Base-by-base conservation (phyloP, 2,797 vertebrate genomes). In the Poecile montanus region DNA sequence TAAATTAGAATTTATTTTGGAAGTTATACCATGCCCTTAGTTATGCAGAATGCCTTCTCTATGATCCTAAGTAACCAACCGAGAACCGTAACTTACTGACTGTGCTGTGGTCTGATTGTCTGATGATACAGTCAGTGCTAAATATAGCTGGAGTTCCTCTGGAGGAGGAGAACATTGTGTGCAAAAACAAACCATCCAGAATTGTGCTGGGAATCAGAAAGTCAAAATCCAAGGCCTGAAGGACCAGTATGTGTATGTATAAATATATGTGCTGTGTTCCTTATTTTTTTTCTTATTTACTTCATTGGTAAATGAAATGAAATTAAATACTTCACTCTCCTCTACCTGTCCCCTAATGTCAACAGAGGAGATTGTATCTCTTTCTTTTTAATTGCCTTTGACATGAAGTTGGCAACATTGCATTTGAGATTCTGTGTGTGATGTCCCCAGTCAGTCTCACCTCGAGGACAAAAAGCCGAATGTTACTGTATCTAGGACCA, bases 321-420 rank as follows among this genome's bases (percentile, higher is more conserved):
- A 40, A 40, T 40, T 6, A 40, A 40, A 40, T 40, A 40, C 58
- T 84, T 60, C 25, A 34, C 4, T 96, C 61, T 95, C 91, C 83
- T 94, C 93, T 95, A 94, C 83, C 83, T 94, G 83, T 57, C 93
- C 94, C 44, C 83, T 85, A 66, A 90, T 40, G 85, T 90, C 94
- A 95, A 42, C 29, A 86, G 80, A 93, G 71, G 60, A 91, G 63
- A 88, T 4, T 63, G 11, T 73, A 72, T 93, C 93, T 91, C 48
- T 56, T 90, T 86, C 70, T 56, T 70, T 58, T 77, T 95, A 95
- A 96, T 91, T 90, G 83, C 63, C n/a, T 95, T 85, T 96, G 94
- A 96, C 62, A 2, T 53, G 44, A 84, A 90, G 70, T 60, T 91
- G 85, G 70, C 73, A 94, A 82, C 77, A 58, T 60, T 63, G 30